A percentile compares a stretch with the other conserved stretches of the same genome.
Evolutionary conservation across 2,888 invertebrate genomes (phyloP).

Genomic region (Drosophila engyochracea): DNA sequence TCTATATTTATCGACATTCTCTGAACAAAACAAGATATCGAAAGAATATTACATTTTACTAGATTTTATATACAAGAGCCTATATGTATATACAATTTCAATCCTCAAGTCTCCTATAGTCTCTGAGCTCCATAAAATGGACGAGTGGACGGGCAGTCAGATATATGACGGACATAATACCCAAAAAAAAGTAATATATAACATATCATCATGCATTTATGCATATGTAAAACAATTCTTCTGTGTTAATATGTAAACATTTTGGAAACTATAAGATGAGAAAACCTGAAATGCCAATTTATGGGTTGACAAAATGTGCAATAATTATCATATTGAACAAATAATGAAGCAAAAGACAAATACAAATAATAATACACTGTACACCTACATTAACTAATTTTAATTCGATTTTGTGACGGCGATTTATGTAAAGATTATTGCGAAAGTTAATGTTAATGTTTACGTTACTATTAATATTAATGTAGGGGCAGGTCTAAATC

Average conservation of each 20-base stretch:
- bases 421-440: not conserved
- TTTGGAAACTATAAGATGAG: not conserved
- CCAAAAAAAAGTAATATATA: not conserved
- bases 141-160: too few species aligned
- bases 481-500: not conserved
- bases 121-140: not conserved
- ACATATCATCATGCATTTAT: not conserved
- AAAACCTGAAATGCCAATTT: not conserved
- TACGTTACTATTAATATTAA: not conserved
- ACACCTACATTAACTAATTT: not conserved
- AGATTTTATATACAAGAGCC: not conserved
- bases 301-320: not conserved
- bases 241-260: not conserved
- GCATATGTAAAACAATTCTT: not conserved
- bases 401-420: too few species aligned
- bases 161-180: too few species aligned
- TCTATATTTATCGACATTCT: not conserved
- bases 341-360: not conserved
- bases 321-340: not conserved
- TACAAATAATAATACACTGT: not conserved
- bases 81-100: not conserved
- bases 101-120: not conserved
- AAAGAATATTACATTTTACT: not conserved
- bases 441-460: not conserved
- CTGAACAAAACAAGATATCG: not conserved